Evolutionary conservation across 2,888 invertebrate species (phyloP).

Genomic region (Masnerella sp.): DNA sequence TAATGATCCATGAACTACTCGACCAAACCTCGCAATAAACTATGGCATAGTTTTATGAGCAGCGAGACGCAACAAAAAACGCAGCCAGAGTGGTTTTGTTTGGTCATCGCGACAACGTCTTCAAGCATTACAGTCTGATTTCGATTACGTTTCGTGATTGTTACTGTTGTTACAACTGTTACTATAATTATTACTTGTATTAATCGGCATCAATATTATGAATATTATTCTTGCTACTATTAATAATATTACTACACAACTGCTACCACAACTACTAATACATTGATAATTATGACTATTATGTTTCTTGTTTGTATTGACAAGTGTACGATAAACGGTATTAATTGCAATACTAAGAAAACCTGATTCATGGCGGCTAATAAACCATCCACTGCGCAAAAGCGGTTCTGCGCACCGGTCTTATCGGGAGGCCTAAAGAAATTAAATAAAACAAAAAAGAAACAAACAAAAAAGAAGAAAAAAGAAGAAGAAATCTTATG

Average conservation of each 20-base stretch:
- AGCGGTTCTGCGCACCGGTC: constrained; percentile 72
- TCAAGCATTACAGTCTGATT: constrained; percentile 35
- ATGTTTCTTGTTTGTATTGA: constrained; percentile 63
- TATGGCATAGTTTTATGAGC: constrained; percentile 24
- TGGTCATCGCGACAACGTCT: constrained; percentile 43
- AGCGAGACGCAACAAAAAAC: constrained; percentile 16
- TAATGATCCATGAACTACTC: constrained; percentile 26
- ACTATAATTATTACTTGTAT: constrained; percentile 62
- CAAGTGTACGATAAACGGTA: constrained; percentile 71
- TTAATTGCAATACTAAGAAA: constrained; percentile 71
- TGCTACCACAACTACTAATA: constrained; percentile 62
- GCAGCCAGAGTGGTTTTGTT: constrained; percentile 28
- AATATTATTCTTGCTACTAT: constrained; percentile 61
- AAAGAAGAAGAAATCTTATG: constrained; percentile 56
- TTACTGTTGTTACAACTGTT: constrained; percentile 63
- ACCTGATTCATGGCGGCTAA: constrained; percentile 75
- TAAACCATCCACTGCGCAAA: constrained; percentile 74
- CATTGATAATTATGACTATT: constrained; percentile 63
- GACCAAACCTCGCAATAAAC: constrained; percentile 39
- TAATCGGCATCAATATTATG: constrained; percentile 60
- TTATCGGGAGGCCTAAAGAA: constrained; percentile 66
- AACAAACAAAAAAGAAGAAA: constrained; percentile 28
- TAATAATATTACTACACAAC: constrained; percentile 59
- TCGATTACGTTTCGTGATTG: constrained; percentile 57
- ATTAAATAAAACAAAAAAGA: constrained; percentile 17